Evolutionary conservation across 2,888 invertebrate species (phyloP).

Genomic region (Theodoxus fluviatilis): DNA sequence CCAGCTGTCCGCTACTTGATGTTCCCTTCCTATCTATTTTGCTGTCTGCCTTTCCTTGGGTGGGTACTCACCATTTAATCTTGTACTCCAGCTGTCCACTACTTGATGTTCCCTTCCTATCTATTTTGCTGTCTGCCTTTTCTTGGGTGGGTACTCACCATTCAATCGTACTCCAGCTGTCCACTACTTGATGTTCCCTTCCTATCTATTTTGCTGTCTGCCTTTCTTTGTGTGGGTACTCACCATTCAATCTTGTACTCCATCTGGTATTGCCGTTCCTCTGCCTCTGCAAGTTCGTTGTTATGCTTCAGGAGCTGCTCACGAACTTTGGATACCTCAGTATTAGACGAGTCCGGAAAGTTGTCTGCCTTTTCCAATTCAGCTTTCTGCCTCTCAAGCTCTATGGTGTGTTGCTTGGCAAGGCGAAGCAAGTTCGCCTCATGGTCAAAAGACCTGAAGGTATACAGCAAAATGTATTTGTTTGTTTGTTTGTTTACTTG

Average conservation of each 20-base stretch:
- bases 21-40: not conserved
- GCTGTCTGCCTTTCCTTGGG: no score
- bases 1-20: not conserved
- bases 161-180: no score
- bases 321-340: slow-evolving; percentile 61
- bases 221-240: no score
- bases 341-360: slow-evolving; percentile 62
- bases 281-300: slow-evolving; percentile 61
- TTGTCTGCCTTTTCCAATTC: slow-evolving; percentile 63
- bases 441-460: slow-evolving; percentile 57
- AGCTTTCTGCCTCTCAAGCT: slow-evolving; percentile 55
- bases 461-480: not conserved
- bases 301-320: slow-evolving; percentile 61
- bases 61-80: slow-evolving; percentile 54
- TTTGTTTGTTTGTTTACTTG: not conserved
- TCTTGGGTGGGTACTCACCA: no score
- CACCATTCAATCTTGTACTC: slow-evolving; percentile 64
- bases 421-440: slow-evolving; percentile 56
- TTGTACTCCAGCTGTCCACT: slow-evolving; percentile 50
- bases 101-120: not conserved
- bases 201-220: no score
- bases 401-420: slow-evolving; percentile 55
- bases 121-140: not conserved
- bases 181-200: not conserved
- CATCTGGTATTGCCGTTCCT: slow-evolving; percentile 63